phyloP scores from a whole-genome alignment of 2,113 vertebrate species.

The Toxostoma redivivum region DNA sequence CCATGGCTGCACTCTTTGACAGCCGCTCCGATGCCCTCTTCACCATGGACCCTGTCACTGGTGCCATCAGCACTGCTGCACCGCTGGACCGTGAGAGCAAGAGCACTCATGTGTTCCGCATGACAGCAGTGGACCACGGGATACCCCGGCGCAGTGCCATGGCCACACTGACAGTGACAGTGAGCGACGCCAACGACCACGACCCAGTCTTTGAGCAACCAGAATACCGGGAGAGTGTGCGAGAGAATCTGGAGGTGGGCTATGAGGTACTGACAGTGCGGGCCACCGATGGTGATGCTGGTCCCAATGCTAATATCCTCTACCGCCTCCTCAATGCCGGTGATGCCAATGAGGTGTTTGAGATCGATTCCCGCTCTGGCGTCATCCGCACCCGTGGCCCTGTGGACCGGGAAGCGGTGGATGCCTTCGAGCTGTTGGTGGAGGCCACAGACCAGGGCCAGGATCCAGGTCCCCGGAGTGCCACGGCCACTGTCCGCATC shows the following conservation, averaged over 20 bases:
- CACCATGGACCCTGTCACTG: constrained; percentile 77
- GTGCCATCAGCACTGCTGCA: constrained; percentile 80
- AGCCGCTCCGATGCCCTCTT: constrained; percentile 91
- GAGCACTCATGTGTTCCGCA: constrained; percentile 90
- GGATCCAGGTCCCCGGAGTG: constrained; percentile 85
- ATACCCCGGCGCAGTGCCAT: constrained; percentile 84
- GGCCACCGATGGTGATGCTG: constrained; percentile 88
- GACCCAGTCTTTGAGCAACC: constrained; percentile 89
- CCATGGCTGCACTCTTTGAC: constrained; percentile 92
- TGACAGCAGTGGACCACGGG: constrained; percentile 84
- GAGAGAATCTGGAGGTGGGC: constrained; percentile 95
- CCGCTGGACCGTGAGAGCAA: constrained; percentile 89
- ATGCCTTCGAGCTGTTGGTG: constrained; percentile 84
- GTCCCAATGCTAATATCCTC: constrained; percentile 89
- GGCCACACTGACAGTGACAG: constrained; percentile 88
- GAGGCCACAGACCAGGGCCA: constrained; percentile 91
- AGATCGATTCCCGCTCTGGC: constrained; percentile 89
- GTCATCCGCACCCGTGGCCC: constrained; percentile 89
- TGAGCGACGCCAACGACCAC: constrained; percentile 90
- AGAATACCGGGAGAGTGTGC: constrained; percentile 90
- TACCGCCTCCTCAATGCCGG: constrained; percentile 86
- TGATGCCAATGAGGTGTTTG: constrained; percentile 79
- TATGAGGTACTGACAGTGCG: constrained; percentile 93
- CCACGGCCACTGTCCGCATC: constrained; percentile 85
- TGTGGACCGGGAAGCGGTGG: constrained; percentile 87